phyloP scores from a whole-genome alignment of 2,113 vertebrate genomes.

The Melospiza georgiana region DNA sequence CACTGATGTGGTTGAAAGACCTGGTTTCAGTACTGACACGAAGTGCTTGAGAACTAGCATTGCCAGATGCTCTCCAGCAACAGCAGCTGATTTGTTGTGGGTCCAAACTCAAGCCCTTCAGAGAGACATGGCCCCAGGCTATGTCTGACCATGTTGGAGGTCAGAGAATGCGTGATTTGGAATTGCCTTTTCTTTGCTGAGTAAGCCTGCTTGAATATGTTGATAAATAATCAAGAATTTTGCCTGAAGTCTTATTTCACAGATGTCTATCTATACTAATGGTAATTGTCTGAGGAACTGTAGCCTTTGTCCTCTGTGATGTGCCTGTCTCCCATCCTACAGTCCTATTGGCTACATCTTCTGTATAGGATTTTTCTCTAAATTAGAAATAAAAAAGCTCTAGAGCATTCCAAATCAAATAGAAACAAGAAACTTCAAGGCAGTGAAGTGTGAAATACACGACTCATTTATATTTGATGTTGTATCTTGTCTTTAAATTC shows the following conservation, averaged over 20 bases:
- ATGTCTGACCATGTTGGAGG: background rate
- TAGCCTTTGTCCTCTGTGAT: background rate
- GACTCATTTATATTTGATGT: background rate
- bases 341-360: background rate
- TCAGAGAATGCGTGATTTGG: background rate
- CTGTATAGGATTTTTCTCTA: background rate
- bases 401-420: background rate
- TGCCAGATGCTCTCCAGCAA: background rate
- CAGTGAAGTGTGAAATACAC: background rate
- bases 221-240: constrained; percentile 20
- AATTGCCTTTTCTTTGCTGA: constrained; percentile 24
- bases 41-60: background rate
- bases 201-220: background rate
- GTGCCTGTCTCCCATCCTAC: background rate
- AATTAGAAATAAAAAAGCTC: background rate
- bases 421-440: background rate
- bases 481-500: background rate
- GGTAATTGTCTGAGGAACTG: background rate
- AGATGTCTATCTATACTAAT: background rate
- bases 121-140: background rate
- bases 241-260: constrained; percentile 8
- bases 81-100: background rate
- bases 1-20: background rate
- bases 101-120: background rate
- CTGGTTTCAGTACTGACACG: background rate